These are phyloP conservation scores for Cryptocephalus moraei DNA, from an alignment of 2,888 invertebrate genomes.

Conservation along the genomic window DNA sequence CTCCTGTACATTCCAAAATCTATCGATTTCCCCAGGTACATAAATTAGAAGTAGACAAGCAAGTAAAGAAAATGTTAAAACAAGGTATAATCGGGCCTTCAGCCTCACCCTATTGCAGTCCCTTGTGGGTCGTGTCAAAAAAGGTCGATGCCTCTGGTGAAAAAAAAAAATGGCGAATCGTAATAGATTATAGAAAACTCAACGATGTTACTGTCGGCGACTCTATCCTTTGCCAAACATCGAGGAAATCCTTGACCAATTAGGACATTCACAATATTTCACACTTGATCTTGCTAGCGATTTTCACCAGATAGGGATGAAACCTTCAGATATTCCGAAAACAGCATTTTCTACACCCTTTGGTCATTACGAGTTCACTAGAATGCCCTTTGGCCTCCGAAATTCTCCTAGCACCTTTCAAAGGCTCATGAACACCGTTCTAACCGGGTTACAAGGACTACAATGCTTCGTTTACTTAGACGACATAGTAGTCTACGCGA, in stretches of 20 bases:
- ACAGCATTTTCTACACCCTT: not conserved
- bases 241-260: no score
- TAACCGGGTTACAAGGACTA: constrained; percentile 2
- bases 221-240: constrained; percentile 25
- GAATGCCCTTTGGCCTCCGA: not conserved
- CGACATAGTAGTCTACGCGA: not conserved
- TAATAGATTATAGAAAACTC: constrained; percentile 11
- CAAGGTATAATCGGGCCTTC: not conserved
- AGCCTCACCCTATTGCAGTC: constrained; percentile 6
- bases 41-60: not conserved
- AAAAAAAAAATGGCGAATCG: constrained; percentile 14
- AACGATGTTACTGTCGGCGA: constrained; percentile 15
- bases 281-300: constrained; percentile 19
- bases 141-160: constrained; percentile 10
- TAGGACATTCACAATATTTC: constrained; percentile 22
- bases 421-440: not conserved
- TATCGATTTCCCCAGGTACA: not conserved
- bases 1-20: not conserved
- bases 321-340: not conserved
- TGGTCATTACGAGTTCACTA: not conserved
- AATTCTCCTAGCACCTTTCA: not conserved
- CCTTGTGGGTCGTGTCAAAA: constrained; percentile 17
- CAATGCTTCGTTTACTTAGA: not conserved
- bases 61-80: not conserved
- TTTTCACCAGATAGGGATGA: constrained; percentile 18